Conservation (phyloP, 2,797 vertebrate species). For the Scomberomorus guttatus region DNA sequence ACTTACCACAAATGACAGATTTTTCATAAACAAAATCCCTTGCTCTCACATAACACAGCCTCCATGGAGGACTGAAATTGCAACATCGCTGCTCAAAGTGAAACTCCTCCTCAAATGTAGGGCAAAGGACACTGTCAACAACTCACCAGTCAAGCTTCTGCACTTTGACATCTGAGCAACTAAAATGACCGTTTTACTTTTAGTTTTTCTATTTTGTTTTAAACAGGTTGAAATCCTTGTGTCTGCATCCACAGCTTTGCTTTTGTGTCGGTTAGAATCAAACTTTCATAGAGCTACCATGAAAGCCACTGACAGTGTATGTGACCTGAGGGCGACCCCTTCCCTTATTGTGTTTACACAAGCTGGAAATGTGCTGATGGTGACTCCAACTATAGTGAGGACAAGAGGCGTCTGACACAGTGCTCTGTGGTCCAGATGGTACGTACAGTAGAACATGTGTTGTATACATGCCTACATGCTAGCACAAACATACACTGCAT, state of each 20-base stretch:
- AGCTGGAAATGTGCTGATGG: constrained; percentile 84
- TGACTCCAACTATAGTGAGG: constrained; percentile 50
- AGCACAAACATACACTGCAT: neutral
- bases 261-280: constrained; percentile 60
- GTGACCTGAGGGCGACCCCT: constrained; percentile 59
- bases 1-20: constrained; percentile 45
- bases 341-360: constrained; percentile 77
- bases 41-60: constrained; percentile 19
- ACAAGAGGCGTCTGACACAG: constrained; percentile 51
- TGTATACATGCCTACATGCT: neutral
- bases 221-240: constrained; percentile 6
- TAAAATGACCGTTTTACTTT: neutral
- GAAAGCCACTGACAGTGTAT: constrained; percentile 41
- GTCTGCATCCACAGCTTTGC: constrained; percentile 12
- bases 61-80: constrained; percentile 23
- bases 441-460: constrained; percentile 5
- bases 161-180: constrained; percentile 21
- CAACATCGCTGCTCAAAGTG: constrained; percentile 6
- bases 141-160: constrained; percentile 35
- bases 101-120: constrained; percentile 8
- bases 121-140: constrained; percentile 1
- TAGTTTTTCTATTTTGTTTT: neutral
- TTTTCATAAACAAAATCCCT: constrained; percentile 34
- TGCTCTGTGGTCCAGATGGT: constrained; percentile 32
- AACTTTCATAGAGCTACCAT: constrained; percentile 52